A percentile compares a stretch with the other conserved stretches of the same genome.
These are phyloP conservation scores for Protaetia brevitarsis DNA, from an alignment of 1,140 invertebrate genomes.

Conservation along the genomic window DNA sequence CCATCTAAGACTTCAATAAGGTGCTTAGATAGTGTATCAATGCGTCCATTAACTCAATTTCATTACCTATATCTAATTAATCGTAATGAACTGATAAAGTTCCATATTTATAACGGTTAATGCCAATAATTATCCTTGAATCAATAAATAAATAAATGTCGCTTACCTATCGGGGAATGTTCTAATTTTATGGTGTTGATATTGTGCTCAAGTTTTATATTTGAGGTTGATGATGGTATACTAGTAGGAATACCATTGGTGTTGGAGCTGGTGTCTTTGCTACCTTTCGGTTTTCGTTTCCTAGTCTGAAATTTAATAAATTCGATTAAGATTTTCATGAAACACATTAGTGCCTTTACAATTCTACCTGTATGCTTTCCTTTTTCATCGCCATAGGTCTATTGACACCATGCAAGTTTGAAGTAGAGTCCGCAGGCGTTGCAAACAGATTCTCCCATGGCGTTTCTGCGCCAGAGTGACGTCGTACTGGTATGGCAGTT, in stretches of 20 bases:
- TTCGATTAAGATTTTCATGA: conserved; percentile 11
- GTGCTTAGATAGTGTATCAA: too few species aligned
- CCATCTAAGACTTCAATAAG: too few species aligned
- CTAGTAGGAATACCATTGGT: conserved; percentile 20
- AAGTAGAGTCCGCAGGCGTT: conserved; percentile 93
- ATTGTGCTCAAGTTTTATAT: conserved; percentile 39
- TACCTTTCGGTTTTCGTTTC: conserved; percentile 84
- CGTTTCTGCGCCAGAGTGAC: conserved; percentile 87
- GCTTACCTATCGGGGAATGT: conserved; percentile 37
- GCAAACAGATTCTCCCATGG: conserved; percentile 84
- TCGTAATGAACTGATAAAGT: too few species aligned
- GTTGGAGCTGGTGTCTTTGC: conserved; percentile 47
- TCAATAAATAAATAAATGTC: too few species aligned
- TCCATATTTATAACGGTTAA: too few species aligned
- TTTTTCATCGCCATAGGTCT: conserved; percentile 93
- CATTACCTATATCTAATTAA: too few species aligned
- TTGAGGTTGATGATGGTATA: conserved; percentile 16
- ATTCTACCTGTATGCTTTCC: conserved; percentile 77
- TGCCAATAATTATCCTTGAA: too few species aligned
- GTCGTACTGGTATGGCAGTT: conserved; percentile 87
- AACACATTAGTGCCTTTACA: background rate
- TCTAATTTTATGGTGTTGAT: conserved; percentile 35
- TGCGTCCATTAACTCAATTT: too few species aligned
- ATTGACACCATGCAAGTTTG: conserved; percentile 85
- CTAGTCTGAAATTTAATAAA: conserved; percentile 64